Evolutionary conservation across 1,140 invertebrate species (phyloP).

Genomic region (Ceratosolen fusciceps): DNA sequence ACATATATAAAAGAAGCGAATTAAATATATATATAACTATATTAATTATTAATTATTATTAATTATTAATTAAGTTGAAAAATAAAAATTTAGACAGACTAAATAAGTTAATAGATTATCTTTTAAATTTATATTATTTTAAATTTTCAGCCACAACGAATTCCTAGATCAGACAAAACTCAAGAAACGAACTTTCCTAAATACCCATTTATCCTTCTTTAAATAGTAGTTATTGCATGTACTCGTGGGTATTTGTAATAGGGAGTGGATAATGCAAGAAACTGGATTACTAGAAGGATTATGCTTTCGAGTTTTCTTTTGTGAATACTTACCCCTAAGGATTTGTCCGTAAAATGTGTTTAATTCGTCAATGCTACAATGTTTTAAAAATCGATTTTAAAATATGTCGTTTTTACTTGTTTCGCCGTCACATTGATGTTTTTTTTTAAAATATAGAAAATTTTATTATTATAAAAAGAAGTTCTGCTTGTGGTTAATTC

Average conservation of each 20-base stretch:
- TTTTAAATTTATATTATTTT: too few species aligned
- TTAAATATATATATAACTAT: too few species aligned
- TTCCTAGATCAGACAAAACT: slow-evolving; percentile 2
- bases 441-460: not conserved
- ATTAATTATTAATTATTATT: too few species aligned
- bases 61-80: too few species aligned
- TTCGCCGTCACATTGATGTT: not conserved
- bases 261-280: slow-evolving; percentile 1
- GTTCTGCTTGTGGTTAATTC: too few species aligned
- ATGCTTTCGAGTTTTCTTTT: not conserved
- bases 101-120: too few species aligned
- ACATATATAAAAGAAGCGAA: too few species aligned
- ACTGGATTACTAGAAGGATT: slow-evolving; percentile 19
- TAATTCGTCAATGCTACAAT: not conserved
- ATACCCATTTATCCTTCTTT: not conserved
- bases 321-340: not conserved
- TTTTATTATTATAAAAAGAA: too few species aligned
- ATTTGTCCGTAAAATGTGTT: not conserved
- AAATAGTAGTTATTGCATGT: not conserved
- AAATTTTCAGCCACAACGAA: not conserved
- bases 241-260: not conserved
- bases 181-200: not conserved
- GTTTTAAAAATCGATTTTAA: not conserved
- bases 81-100: too few species aligned
- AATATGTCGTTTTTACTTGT: not conserved